Percentiles rank a stretch among this genome's conserved stretches.
phyloP scores from a whole-genome alignment of 2,888 invertebrate genomes.

The Poecilobothrus nobilitatus region DNA sequence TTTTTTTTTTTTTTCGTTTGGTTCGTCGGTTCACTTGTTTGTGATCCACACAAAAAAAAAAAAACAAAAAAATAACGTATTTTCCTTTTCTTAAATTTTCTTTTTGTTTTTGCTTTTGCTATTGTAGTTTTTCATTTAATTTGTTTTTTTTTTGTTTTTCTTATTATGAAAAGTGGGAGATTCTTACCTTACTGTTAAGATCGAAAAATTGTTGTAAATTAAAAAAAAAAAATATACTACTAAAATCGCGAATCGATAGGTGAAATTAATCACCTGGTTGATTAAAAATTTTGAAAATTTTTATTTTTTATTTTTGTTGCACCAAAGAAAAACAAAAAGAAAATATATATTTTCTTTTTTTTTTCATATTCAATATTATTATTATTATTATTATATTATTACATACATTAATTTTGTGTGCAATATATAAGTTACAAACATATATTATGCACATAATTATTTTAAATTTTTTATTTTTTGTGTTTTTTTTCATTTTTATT shows the following conservation, averaged over 20 bases:
- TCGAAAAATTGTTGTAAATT: not conserved
- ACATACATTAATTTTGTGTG: too few relatives aligned
- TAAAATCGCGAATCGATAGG: not conserved
- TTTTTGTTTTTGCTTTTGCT: too few relatives aligned
- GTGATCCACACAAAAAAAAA: too few relatives aligned
- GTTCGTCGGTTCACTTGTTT: too few relatives aligned
- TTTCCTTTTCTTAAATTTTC: too few relatives aligned
- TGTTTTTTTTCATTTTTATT: too few relatives aligned
- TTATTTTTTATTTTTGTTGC: not conserved
- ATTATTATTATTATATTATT: not conserved
- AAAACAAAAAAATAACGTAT: too few relatives aligned
- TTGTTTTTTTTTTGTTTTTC: not conserved
- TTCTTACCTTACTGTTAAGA: not conserved
- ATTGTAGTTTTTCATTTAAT: not conserved
- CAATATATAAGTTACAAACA: too few relatives aligned
- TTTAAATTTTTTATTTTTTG: too few relatives aligned
- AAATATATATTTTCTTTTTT: not conserved
- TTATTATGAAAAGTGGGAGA: constrained; percentile 1
- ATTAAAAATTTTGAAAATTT: not conserved
- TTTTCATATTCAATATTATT: constrained; percentile 1
- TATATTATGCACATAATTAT: too few relatives aligned
- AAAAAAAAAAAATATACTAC: not conserved
- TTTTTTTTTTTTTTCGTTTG: too few relatives aligned
- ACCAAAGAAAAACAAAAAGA: not conserved
- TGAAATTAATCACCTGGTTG: constrained; percentile 6